Evolutionary conservation across 2,113 vertebrate species (phyloP).

Genomic region (Neotragus moschatus): DNA sequence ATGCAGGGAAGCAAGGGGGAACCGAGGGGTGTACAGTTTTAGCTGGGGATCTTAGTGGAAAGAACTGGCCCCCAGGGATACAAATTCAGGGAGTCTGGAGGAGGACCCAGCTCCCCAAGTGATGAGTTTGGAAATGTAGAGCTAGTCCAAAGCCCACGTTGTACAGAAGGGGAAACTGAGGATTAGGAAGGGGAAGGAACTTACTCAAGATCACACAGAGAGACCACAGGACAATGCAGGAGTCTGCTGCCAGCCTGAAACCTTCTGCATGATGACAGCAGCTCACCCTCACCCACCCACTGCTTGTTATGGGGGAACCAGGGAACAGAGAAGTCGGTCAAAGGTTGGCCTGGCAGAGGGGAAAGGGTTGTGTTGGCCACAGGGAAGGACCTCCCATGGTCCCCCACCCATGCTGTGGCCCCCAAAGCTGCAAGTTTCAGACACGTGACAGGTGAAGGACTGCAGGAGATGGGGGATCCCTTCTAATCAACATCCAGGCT

Average conservation of each 20-base stretch:
- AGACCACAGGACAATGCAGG: background rate
- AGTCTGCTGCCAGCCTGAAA: background rate
- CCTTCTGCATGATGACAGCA: rapidly evolving
- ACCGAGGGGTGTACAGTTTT: background rate
- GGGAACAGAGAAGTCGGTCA: background rate
- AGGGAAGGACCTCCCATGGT: background rate
- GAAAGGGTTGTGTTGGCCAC: background rate
- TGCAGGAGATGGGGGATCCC: background rate
- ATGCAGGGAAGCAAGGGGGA: background rate
- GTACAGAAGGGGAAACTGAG: background rate
- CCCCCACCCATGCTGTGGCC: background rate
- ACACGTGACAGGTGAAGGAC: background rate
- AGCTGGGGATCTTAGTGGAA: background rate
- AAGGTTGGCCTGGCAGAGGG: background rate
- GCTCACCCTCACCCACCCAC: background rate
- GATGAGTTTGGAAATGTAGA: background rate
- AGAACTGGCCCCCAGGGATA: background rate
- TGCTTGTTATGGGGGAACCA: background rate
- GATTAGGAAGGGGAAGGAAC: background rate
- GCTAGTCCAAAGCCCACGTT: background rate
- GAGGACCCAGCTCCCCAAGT: background rate
- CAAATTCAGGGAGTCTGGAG: background rate
- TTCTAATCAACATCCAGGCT: background rate
- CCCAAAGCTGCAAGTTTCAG: background rate
- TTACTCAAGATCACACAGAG: background rate